Base-by-base conservation (phyloP, 2,888 invertebrate species). In the Adelognathus sp. region DNA sequence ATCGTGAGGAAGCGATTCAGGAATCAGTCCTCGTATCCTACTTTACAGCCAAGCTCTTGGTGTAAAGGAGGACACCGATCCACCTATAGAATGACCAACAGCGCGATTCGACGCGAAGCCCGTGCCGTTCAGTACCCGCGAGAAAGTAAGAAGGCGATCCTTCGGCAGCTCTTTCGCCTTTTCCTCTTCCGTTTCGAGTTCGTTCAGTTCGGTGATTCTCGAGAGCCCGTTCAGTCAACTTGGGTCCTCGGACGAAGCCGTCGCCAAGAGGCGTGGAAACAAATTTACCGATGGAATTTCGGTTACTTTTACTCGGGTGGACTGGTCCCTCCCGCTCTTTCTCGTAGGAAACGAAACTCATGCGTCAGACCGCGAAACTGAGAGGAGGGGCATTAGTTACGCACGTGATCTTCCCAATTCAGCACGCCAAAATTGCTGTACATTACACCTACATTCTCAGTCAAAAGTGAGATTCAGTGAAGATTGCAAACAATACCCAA, bases 71-170 rank as follows among this genome's bases (percentile, higher is more conserved):
- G 84, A 83, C 85, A 82, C 83, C 72, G 79, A 63, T 63, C 63
- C 41, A 63, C 56, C 63, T 61, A 39, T 27, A 41, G 18, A 64
- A 44, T 16, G 56, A 41, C 27, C 16, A 6, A 71, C 71, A 72
- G 71, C 80, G 78, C 73, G 72, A 76, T 81, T 67, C 33, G 82
- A 81, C 82, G 84, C 79, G 81, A 83, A 86, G 82, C 85, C 79
- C 83, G 86, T 88, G 82, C 86, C 87, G 84, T 87, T 87, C 84
- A 76, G 74, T 64, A 77, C 69, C 58, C 36, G 76, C 78, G 76
- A 50, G 79, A 79, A 79, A 79, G 75, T 79, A 79, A 84, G 79
- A 84, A 80, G 82, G 29, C 60, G 41, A n/a, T 52, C 21, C 3
- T 31, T 29, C 33, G 54, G 6, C 24, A 9, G 9, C 18, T 78